Percentiles rank a stretch among this genome's conserved stretches.
Conservation (phyloP, 2,797 vertebrate species). For the Eutrigla gurnardus region DNA sequence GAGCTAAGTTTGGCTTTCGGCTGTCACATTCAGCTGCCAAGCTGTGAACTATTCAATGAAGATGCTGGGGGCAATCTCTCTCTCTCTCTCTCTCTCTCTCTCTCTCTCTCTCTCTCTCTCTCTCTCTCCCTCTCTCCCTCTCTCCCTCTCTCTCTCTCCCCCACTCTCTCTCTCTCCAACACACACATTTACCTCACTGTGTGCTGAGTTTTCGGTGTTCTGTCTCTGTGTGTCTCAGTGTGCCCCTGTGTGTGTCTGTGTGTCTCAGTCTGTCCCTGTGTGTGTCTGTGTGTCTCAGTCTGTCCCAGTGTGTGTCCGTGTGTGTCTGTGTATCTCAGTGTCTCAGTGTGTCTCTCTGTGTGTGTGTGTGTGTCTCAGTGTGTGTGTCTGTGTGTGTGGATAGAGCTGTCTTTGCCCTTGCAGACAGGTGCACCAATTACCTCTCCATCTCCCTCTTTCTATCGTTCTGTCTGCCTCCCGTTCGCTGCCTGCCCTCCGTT, state of each 20-base stretch:
- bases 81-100: not conserved
- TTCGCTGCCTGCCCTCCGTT: slow-evolving; percentile 60
- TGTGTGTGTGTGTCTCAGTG: too few relatives aligned
- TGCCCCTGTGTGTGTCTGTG: not conserved
- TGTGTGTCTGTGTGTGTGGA: slow-evolving; percentile 33
- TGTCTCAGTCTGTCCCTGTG: not conserved
- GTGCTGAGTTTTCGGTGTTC: not conserved
- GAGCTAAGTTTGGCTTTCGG: slow-evolving; percentile 28
- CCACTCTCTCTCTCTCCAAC: slow-evolving; percentile 2
- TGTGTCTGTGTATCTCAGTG: slow-evolving; percentile 10
- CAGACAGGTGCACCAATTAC: slow-evolving; percentile 80
- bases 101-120: not conserved
- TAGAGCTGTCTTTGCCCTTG: slow-evolving; percentile 61
- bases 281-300: slow-evolving; percentile 9
- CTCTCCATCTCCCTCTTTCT: slow-evolving; percentile 45
- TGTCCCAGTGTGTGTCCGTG: slow-evolving; percentile 1
- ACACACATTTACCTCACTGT: not conserved
- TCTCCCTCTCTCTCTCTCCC: not conserved
- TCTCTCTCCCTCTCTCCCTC: slow-evolving; percentile 1
- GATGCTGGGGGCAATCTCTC: slow-evolving; percentile 20
- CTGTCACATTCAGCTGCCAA: slow-evolving; percentile 37
- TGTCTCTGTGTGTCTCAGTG: slow-evolving; percentile 8
- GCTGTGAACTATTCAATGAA: slow-evolving; percentile 18
- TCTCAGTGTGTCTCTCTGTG: not conserved
- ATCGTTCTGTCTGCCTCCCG: slow-evolving; percentile 28